These are phyloP conservation scores for Fregetta grallaria DNA, from an alignment of 2,113 vertebrate genomes.

Conservation along the genomic window DNA sequence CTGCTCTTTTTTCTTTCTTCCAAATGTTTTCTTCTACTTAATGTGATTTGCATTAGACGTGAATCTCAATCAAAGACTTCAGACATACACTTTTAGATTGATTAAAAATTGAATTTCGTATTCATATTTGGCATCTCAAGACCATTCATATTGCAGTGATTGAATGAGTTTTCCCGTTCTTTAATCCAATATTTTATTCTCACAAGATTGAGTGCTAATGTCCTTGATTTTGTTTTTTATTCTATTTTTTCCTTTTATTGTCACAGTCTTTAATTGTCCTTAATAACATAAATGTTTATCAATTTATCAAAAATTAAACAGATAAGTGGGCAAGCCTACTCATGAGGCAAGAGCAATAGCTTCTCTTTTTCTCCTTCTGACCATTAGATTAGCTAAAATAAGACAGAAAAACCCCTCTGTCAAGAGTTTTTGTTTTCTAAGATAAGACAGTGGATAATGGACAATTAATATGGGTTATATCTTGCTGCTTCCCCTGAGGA, in stretches of 20 bases:
- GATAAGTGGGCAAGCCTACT: background rate
- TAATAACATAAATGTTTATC: background rate
- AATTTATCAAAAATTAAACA: background rate
- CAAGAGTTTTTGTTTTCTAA: background rate
- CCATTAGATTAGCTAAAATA: background rate
- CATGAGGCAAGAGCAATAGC: background rate
- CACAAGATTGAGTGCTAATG: background rate
- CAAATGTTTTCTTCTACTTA: background rate
- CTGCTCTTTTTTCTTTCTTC: background rate
- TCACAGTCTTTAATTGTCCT: background rate
- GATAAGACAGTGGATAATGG: no score
- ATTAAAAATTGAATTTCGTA: constrained; percentile 12
- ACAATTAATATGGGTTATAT: background rate
- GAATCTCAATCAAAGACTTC: constrained; percentile 2
- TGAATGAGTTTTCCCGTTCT: background rate
- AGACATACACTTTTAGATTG: background rate
- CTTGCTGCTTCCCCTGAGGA: background rate
- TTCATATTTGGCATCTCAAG: constrained; percentile 3
- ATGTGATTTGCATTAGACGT: background rate
- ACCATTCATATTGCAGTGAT: background rate
- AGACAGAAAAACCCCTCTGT: accelerated
- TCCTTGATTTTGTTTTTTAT: background rate
- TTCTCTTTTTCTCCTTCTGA: background rate
- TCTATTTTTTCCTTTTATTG: background rate
- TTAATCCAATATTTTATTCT: constrained; percentile 23